A percentile compares a stretch with the other conserved stretches of the same genome.
Evolutionary conservation across 2,888 invertebrate species (phyloP).

Genomic region (Cheilosia scutellata): DNA sequence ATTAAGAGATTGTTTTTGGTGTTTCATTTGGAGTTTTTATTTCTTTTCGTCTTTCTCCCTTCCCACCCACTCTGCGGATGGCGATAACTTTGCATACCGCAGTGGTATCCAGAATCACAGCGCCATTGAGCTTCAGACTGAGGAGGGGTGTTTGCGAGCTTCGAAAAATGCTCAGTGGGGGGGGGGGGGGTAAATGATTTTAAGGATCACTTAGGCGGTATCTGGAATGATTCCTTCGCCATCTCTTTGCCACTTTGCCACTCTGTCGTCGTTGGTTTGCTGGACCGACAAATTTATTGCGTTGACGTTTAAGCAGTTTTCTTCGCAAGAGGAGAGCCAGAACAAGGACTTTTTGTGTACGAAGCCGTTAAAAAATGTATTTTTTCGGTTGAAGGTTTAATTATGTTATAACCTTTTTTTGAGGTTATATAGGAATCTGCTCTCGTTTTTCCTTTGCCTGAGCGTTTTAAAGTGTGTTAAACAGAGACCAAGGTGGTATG

Average conservation of each 20-base stretch:
- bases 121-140: slow-evolving; percentile 53
- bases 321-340: not conserved
- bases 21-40: slow-evolving; percentile 70
- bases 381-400: slow-evolving; percentile 61
- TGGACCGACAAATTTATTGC: slow-evolving; percentile 58
- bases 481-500: slow-evolving; percentile 39
- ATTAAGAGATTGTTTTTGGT: slow-evolving; percentile 84
- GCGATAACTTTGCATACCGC: slow-evolving; percentile 72
- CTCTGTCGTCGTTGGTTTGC: slow-evolving; percentile 10
- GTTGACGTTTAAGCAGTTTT: slow-evolving; percentile 40
- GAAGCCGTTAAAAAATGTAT: slow-evolving; percentile 44
- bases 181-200: slow-evolving; percentile 31
- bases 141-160: slow-evolving; percentile 1
- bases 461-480: slow-evolving; percentile 14
- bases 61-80: slow-evolving; percentile 39
- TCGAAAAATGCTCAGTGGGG: slow-evolving; percentile 22
- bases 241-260: slow-evolving; percentile 13
- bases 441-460: not conserved
- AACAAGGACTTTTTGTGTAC: slow-evolving; percentile 44
- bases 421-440: slow-evolving; percentile 14
- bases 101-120: slow-evolving; percentile 55
- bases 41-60: slow-evolving; percentile 17
- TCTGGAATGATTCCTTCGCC: slow-evolving; percentile 52
- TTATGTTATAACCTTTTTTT: slow-evolving; percentile 58
- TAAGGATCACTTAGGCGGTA: slow-evolving; percentile 70